Base-by-base conservation (phyloP, 2,888 invertebrate genomes). In the Willowsia nigromaculata region DNA sequence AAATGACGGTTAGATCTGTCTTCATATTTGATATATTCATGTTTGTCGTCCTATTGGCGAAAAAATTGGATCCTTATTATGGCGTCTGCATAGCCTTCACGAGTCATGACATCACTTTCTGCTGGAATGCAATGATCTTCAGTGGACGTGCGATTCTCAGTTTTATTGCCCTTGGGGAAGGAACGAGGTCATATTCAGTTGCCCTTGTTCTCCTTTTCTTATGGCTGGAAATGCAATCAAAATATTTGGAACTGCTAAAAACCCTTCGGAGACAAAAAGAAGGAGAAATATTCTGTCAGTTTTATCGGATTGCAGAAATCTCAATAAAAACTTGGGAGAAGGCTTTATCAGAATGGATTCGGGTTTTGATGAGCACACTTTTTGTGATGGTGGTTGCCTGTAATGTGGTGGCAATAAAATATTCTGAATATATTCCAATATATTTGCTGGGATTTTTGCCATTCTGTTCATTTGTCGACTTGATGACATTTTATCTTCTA, bases 161-260 rank as follows among this genome's bases (percentile, higher is more conserved):
- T 9, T 3, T 4, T 15, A n/a, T 50, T 9, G 5, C 22, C 22
- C 3, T 27, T 11, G 22, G 9, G 62, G 62, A 62, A 65, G 65
- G 65, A 11, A 25, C 30, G 5, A n/a, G 65, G 5, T 65, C 27
- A 30, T 65, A 30, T 18, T 15, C 30, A 4, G n/a, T 25, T 4
- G 4, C 30, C 65, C 5, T 30, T 15, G 50, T 50, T 50, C 13
- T 50, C 2, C 50, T 50, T 50, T 74, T 74, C 47, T 25, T 74
- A 4, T 74, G 74, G 74, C 27, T 74, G 74, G 74, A 47, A n/a
- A 43, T 74, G 47, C 74, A 74, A 22, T 18, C 40, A 13, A 74
- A 13, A 25, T 40, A 18, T 74, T 43, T 74, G 7, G 7, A 74
- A 6, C 9, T 53, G 3, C 76, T 76, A 15, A 47, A 50, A n/a